These are phyloP conservation scores for Incurvaria masculella DNA, from an alignment of 2,888 invertebrate species.

Conservation along the genomic window DNA sequence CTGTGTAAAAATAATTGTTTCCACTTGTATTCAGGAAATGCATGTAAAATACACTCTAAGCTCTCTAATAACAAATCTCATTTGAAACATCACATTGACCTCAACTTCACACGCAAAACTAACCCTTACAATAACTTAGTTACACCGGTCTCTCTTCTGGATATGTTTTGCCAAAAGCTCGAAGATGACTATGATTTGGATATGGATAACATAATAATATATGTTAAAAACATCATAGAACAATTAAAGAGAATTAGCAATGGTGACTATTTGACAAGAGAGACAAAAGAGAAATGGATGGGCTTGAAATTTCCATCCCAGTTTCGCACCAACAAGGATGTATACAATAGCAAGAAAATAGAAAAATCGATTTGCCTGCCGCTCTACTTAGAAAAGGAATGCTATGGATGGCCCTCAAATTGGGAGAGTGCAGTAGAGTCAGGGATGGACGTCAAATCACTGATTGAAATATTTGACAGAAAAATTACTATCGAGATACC, in stretches of 20 bases:
- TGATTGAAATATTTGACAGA: conserved; percentile 40
- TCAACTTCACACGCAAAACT: no score
- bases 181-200: conserved; percentile 43
- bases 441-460: conserved; percentile 36
- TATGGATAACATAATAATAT: conserved; percentile 42
- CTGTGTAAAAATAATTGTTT: no score
- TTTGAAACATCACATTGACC: no score
- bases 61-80: no score
- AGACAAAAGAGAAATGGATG: conserved; percentile 42
- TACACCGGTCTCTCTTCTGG: conserved; percentile 22
- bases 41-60: no score
- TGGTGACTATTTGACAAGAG: conserved; percentile 44
- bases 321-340: conserved; percentile 10
- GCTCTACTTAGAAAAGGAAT: background rate
- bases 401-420: conserved; percentile 14
- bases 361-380: conserved; percentile 29
- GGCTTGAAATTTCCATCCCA: conserved; percentile 21
- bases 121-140: no score
- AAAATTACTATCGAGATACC: conserved; percentile 39
- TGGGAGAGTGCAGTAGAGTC: conserved; percentile 42
- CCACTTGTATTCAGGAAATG: no score
- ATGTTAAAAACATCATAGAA: conserved; percentile 41
- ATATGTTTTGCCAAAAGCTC: conserved; percentile 37
- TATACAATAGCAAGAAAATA: conserved; percentile 23
- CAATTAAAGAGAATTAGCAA: conserved; percentile 48